Evolutionary conservation across 2,888 invertebrate genomes (phyloP), one percentile per base, ranked within the genome.

Genomic region (Odontomyia ornata): DNA sequence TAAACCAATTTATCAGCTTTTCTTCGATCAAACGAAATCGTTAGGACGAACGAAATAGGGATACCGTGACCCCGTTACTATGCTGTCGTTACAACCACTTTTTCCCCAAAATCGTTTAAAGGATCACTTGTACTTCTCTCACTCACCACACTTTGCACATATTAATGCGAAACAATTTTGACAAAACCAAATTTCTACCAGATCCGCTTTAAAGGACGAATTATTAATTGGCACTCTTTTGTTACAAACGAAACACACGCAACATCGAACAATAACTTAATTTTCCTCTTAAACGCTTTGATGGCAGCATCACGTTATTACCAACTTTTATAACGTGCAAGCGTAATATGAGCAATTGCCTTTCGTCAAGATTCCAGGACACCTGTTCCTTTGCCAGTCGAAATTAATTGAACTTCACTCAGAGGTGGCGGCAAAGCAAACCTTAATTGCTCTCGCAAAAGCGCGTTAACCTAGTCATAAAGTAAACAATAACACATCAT

Each of bases 151-250:
- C 64, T 64, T 64, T 27, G 30, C 64, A 28, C 30, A 64, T 11
- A 64, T 30, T 13, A 64, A 64, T 28, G n/a, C 2, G 13, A 28
- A 25, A 28, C 2, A n/a, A 64, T n/a, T 7, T 60, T 23, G 60
- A 15, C 60, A 11, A 13, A 21, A 60, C 7, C 4, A 18, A 25
- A 60, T 9, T 13, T 25, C 4, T 9, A 7, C 0, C 25, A 25
- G 23, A 9, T 1, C 23, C 60, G 2, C 23, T 23, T 60, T 25
- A 23, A 21, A 60, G 3, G n/a, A 23, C 11, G n/a, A 27, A 64
- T 28, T 46, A 46, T 46, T 69, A 69, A 69, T 69, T 69, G 69
- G 25, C 69, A 69, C 69, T 47, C 46, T 47, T 46, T 69, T 27
- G 15, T 69, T 47, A 18, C 46, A 27, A 43, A 18, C 36, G 36